These are phyloP conservation scores for Linurgus olivaceus DNA, from an alignment of 2,797 vertebrate species.

Conservation along the genomic window DNA sequence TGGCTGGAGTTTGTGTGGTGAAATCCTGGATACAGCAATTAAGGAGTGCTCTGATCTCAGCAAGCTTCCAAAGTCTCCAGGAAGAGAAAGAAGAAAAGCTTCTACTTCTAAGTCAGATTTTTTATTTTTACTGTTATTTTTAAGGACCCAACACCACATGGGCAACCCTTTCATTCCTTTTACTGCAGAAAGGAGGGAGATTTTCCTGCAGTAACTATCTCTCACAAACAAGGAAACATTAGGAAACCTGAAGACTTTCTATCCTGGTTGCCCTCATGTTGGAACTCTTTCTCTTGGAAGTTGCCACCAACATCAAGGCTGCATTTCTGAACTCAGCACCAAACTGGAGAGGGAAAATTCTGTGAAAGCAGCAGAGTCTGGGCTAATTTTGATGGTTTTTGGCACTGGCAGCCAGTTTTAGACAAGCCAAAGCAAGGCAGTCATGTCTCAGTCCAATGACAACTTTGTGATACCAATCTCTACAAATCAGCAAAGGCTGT, in stretches of 20 bases:
- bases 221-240: neutral
- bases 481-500: neutral
- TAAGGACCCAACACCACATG: neutral
- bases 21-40: slow-evolving; percentile 35
- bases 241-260: neutral
- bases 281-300: neutral
- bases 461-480: neutral
- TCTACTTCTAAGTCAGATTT: neutral
- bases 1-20: slow-evolving; percentile 38
- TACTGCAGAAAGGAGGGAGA: neutral
- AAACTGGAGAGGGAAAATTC: neutral
- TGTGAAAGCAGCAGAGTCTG: neutral
- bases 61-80: neutral
- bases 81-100: slow-evolving; percentile 15
- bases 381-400: neutral
- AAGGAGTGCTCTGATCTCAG: slow-evolving; percentile 50
- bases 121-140: neutral
- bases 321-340: neutral
- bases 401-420: neutral
- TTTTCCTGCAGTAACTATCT: neutral
- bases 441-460: neutral
- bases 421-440: neutral
- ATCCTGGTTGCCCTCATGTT: neutral
- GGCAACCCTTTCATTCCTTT: neutral
- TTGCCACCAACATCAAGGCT: neutral